These are phyloP conservation scores for Taenioides sp. DNA, from an alignment of 2,797 vertebrate species.

Conservation along the genomic window DNA sequence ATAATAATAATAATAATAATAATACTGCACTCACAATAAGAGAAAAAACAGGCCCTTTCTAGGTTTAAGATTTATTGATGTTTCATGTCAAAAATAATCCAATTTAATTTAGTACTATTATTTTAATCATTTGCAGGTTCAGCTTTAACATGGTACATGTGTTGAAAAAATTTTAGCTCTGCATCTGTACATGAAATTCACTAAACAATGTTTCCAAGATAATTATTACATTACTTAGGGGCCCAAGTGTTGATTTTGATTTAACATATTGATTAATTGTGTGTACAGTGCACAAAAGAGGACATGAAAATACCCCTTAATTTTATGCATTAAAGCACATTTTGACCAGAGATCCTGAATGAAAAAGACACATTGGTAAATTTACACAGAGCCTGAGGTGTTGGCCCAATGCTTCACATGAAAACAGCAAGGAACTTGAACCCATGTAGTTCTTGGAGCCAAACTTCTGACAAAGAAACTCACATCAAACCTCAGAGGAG, in stretches of 20 bases:
- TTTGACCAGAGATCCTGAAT: slow-evolving; percentile 62
- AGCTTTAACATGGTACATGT: background rate
- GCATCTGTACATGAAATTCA: background rate
- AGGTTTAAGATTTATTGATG: background rate
- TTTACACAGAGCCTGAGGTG: slow-evolving; percentile 76
- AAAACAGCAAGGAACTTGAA: slow-evolving; percentile 76
- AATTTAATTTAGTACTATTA: slow-evolving; percentile 1
- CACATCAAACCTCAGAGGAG: slow-evolving; percentile 68
- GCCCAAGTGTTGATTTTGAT: background rate
- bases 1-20: background rate
- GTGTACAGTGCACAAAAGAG: background rate
- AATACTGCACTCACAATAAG: background rate
- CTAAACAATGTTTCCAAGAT: slow-evolving; percentile 3
- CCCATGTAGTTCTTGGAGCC: slow-evolving; percentile 65
- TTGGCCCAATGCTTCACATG: slow-evolving; percentile 79
- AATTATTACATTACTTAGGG: slow-evolving; percentile 2
- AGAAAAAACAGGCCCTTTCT: background rate
- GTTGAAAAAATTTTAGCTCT: background rate
- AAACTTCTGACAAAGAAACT: slow-evolving; percentile 75
- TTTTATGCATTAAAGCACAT: slow-evolving; percentile 56
- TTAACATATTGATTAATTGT: background rate
- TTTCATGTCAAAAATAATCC: slow-evolving; percentile 6
- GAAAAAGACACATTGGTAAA: slow-evolving; percentile 55
- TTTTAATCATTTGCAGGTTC: slow-evolving; percentile 2
- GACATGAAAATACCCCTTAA: background rate